These are phyloP conservation scores for Actenoides lindsayi DNA, from an alignment of 2,113 vertebrate genomes.

Conservation along the genomic window DNA sequence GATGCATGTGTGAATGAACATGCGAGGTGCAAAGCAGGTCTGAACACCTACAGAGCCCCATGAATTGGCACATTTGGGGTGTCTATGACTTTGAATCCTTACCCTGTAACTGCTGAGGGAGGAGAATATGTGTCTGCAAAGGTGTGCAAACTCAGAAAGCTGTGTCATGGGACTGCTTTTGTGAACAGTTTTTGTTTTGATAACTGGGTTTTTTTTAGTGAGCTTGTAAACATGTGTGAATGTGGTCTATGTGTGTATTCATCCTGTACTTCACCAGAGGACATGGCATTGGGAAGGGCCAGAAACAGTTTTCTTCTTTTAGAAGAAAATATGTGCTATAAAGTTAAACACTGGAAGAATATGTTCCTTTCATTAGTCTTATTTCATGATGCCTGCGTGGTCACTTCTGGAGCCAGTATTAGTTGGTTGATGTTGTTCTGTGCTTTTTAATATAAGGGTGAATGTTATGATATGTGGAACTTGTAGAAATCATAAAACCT, in stretches of 20 bases:
- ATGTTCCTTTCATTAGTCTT: slow-evolving; percentile 30
- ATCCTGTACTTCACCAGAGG: neutral
- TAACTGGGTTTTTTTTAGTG: neutral
- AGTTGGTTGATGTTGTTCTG: slow-evolving; percentile 10
- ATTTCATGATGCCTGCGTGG: neutral
- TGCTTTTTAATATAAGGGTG: slow-evolving; percentile 25
- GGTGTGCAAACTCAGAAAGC: too few species aligned
- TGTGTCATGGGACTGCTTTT: neutral
- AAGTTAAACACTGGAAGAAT: slow-evolving; percentile 3
- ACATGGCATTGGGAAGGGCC: neutral
- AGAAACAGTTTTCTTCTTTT: slow-evolving; percentile 1
- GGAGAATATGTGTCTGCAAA: neutral
- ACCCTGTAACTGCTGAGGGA: neutral
- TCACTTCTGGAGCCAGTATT: slow-evolving; percentile 5
- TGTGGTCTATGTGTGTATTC: neutral
- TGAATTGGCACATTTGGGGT: neutral
- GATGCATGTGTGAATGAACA: neutral
- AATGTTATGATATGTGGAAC: slow-evolving; percentile 42
- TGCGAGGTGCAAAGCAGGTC: neutral
- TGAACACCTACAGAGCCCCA: neutral
- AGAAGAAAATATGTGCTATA: neutral
- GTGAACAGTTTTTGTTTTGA: neutral
- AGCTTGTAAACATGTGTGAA: neutral
- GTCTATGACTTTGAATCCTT: neutral
- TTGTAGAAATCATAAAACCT: slow-evolving; percentile 60